Conservation (phyloP, 92 coral and sea anemone species). For the Montipora capitata region DNA sequence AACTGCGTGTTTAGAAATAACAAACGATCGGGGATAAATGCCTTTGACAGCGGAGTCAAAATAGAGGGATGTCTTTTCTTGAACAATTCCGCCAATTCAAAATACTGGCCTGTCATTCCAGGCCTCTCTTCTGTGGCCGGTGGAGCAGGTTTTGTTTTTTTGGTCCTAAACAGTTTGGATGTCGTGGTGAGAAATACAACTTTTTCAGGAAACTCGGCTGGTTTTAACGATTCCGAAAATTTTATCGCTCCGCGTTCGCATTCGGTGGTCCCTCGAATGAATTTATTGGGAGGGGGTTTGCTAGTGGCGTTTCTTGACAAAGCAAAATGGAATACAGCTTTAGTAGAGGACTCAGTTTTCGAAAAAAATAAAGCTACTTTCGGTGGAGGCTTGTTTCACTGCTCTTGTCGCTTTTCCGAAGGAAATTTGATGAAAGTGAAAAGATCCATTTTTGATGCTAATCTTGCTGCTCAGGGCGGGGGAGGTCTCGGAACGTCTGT, state of each 20-base stretch:
- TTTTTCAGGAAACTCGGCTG: constrained; percentile 82
- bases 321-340: constrained; percentile 55
- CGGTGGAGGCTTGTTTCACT: constrained; percentile 86
- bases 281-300: constrained; percentile 79
- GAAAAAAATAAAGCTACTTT: constrained; percentile 82
- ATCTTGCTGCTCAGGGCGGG: constrained; percentile 87
- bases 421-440: constrained; percentile 57
- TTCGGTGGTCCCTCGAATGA: constrained; percentile 53
- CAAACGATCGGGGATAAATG: constrained; percentile 77
- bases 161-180: constrained; percentile 20
- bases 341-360: constrained; percentile 58
- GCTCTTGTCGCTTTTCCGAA: constrained; percentile 54
- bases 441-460: constrained; percentile 48
- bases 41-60: constrained; percentile 78
- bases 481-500: constrained; percentile 82
- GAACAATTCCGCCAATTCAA: constrained; percentile 78
- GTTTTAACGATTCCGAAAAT: constrained; percentile 65
- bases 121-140: constrained; percentile 76
- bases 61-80: constrained; percentile 71
- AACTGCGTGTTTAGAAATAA: constrained; percentile 84
- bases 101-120: constrained; percentile 30
- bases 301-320: constrained; percentile 59
- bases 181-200: constrained; percentile 62
- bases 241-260: constrained; percentile 65
- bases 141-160: constrained; percentile 77